phyloP scores from a whole-genome alignment of 2,113 vertebrate genomes.

The Neolamprologus modestus region DNA sequence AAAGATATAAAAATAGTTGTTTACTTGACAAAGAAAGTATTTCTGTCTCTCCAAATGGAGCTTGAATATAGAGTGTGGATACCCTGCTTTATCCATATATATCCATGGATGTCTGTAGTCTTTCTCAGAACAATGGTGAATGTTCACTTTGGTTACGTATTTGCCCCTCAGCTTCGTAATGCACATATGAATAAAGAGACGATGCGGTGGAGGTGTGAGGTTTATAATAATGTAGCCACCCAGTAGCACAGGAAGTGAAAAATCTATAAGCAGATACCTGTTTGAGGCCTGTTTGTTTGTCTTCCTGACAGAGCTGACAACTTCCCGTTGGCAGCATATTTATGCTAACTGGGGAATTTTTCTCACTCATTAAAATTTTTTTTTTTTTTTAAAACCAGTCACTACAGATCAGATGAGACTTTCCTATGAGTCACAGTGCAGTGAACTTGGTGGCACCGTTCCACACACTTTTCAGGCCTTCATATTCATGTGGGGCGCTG shows the following conservation, averaged over 20 bases:
- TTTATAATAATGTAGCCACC: background rate
- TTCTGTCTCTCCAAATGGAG: background rate
- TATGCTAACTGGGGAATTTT: background rate
- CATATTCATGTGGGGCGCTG: background rate
- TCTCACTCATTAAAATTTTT: background rate
- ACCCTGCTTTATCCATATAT: background rate
- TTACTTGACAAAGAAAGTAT: background rate
- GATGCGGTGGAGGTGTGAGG: background rate
- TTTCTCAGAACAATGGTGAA: background rate
- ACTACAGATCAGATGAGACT: slow-evolving; percentile 14
- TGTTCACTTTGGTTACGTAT: background rate
- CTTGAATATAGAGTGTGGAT: background rate
- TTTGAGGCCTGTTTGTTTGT: background rate
- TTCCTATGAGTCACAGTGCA: slow-evolving; percentile 33
- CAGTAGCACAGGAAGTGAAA: slow-evolving; percentile 24
- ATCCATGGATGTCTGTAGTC: background rate
- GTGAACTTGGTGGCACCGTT: background rate
- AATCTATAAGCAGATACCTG: background rate
- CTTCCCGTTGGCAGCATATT: background rate
- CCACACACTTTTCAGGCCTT: background rate
- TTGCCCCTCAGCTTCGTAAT: background rate
- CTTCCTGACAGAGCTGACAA: background rate
- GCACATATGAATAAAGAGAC: background rate
- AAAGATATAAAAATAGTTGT: background rate
- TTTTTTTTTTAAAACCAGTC: background rate